Conservation (phyloP, 1,140 invertebrate species). For the Drosophila eugracilis region DNA sequence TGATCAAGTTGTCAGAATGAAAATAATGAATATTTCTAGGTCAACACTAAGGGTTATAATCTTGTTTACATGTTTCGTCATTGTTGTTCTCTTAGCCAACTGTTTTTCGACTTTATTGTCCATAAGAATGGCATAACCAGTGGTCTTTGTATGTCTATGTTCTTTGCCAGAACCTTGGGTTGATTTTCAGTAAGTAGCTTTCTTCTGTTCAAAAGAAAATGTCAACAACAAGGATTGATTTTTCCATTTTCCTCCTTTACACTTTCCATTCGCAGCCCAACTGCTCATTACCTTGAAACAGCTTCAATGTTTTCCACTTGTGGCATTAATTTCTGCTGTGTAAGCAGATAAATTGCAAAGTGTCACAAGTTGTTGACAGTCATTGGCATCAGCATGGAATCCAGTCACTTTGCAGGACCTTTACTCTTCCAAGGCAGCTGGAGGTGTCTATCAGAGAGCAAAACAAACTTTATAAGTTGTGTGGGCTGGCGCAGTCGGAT, state of each 20-base stretch:
- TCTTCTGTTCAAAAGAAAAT: slow-evolving; percentile 34
- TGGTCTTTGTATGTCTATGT: too few species aligned
- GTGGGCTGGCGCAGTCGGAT: slow-evolving; percentile 1
- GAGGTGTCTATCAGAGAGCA: slow-evolving; percentile 49
- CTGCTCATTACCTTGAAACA: slow-evolving; percentile 36
- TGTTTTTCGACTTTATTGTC: slow-evolving; percentile 9
- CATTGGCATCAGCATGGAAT: slow-evolving; percentile 72
- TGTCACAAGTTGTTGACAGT: slow-evolving; percentile 69
- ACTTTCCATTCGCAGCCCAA: background rate
- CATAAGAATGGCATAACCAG: slow-evolving; percentile 9
- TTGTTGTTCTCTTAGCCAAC: slow-evolving; percentile 5
- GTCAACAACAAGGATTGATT: slow-evolving; percentile 39
- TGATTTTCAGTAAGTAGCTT: slow-evolving; percentile 54
- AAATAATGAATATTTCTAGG: slow-evolving; percentile 28
- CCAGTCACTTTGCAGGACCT: slow-evolving; percentile 41
- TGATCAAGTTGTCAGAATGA: background rate
- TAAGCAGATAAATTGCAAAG: slow-evolving; percentile 81
- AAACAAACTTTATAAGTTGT: slow-evolving; percentile 48
- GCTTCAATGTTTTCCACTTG: slow-evolving; percentile 56
- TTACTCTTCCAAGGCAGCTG: slow-evolving; percentile 23
- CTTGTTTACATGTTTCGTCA: slow-evolving; percentile 16
- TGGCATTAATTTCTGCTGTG: slow-evolving; percentile 80
- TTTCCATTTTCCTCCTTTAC: slow-evolving; percentile 1
- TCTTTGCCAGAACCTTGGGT: slow-evolving; percentile 22
- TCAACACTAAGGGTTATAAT: slow-evolving; percentile 26